Conservation (phyloP, 2,797 vertebrate genomes). For the Diplodus puntazzo region DNA sequence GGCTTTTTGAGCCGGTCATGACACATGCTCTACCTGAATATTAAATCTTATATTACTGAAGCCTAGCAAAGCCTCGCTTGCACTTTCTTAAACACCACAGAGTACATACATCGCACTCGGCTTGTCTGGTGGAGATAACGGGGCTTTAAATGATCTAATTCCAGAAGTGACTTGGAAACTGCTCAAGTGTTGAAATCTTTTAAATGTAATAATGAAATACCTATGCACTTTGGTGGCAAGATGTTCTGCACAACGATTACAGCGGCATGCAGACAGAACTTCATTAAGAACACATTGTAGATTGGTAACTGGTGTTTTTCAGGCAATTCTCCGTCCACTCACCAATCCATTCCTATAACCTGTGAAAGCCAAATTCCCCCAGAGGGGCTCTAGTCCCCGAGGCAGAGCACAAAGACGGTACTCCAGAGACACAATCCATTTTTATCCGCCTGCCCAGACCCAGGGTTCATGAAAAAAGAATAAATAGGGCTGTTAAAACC, state of each 20-base stretch:
- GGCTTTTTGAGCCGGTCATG: too few species aligned
- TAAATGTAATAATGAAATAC: slow-evolving; percentile 63
- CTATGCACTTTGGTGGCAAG: slow-evolving; percentile 28
- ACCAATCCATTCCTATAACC: slow-evolving; percentile 55
- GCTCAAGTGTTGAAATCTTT: slow-evolving; percentile 69
- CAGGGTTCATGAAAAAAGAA: slow-evolving; percentile 58
- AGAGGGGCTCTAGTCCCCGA: slow-evolving; percentile 49
- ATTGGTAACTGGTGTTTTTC: slow-evolving; percentile 50
- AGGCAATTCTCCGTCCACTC: slow-evolving; percentile 34
- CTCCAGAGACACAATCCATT: slow-evolving; percentile 68
- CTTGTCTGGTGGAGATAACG: slow-evolving; percentile 53
- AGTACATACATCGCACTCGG: slow-evolving; percentile 30
- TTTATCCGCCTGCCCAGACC: slow-evolving; percentile 68
- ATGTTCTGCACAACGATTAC: slow-evolving; percentile 45
- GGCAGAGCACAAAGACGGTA: slow-evolving; percentile 36
- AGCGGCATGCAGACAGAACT: slow-evolving; percentile 26
- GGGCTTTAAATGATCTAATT: slow-evolving; percentile 63
- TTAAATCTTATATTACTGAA: slow-evolving; percentile 31
- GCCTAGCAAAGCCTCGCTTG: slow-evolving; percentile 1
- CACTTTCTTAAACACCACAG: slow-evolving; percentile 8
- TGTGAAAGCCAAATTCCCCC: slow-evolving; percentile 46
- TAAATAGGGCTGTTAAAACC: slow-evolving; percentile 72
- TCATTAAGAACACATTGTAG: slow-evolving; percentile 61
- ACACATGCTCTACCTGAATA: slow-evolving; percentile 30
- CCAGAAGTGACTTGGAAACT: slow-evolving; percentile 44